Conservation (phyloP, 1,140 invertebrate genomes). For the Formica exsecta region DNA sequence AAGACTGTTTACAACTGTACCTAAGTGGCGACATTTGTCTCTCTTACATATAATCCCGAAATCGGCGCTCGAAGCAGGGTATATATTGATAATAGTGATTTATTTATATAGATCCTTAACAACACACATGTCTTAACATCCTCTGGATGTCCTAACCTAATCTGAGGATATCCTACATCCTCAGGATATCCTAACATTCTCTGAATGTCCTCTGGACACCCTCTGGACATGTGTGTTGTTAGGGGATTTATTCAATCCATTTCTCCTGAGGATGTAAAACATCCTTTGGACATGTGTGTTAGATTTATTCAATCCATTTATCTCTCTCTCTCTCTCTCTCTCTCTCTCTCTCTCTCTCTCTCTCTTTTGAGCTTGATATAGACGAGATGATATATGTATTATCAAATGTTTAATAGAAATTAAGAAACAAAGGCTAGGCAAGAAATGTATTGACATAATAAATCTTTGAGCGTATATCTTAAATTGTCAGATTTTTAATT, state of each 20-base stretch:
- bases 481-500: neutral
- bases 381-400: neutral
- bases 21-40: slow-evolving; percentile 83
- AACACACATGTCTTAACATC: too few species aligned
- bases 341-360: too few species aligned
- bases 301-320: neutral
- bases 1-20: slow-evolving; percentile 84
- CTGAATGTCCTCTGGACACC: too few species aligned
- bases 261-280: too few species aligned
- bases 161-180: too few species aligned
- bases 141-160: too few species aligned
- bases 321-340: too few species aligned
- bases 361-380: neutral
- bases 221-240: too few species aligned
- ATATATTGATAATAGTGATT: slow-evolving; percentile 47
- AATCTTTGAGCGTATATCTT: neutral
- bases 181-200: too few species aligned
- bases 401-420: neutral
- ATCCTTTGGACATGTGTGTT: too few species aligned
- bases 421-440: neutral
- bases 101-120: neutral
- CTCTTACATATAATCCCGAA: slow-evolving; percentile 83
- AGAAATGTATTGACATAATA: slow-evolving; percentile 7
- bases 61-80: slow-evolving; percentile 85
- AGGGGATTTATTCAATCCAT: too few species aligned